Base-by-base conservation (phyloP, 2,797 vertebrate species). In the Chelmon rostratus region DNA sequence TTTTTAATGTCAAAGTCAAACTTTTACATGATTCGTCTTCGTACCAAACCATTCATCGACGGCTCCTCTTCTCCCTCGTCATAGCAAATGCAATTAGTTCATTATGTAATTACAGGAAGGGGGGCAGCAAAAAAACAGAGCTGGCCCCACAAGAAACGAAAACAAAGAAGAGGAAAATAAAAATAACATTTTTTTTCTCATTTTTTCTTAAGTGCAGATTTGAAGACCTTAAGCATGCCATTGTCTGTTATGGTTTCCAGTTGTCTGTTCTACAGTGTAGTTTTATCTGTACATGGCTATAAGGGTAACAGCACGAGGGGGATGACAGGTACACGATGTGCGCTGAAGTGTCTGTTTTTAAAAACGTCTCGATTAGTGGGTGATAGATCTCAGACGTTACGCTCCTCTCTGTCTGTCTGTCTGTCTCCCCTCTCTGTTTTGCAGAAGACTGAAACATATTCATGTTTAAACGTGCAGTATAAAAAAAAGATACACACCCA, bases 1-100 rank as follows among this genome's bases (percentile, higher is more conserved):
- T 86, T 94, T 95, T 95, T 95, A 95, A 95, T 95, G 95, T 93
- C 93, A 95, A 95, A 95, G 93, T 95, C 94, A 95, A 95, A 94
- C 93, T 88, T 94, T 90, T 95, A 95, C 94, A 95, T 86, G 91
- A 93, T 93, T 95, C 91, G 89, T 93, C 85, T 89, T 94, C 91
- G 94, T 93, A 95, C 91, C 93, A 95, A 95, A 95, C 92, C 89
- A 84, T 93, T 93, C 76, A 25, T 79, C 84, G 61, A 91, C 90
- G 86, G 78, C 89, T 92, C 86, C 72, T 86, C 89, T 68, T 86
- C 86, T 68, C 88, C 82, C 78, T 88, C 65, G 25, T 90, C 86
- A 93, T 92, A 95, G 85, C 93, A 95, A 95, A 95, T 92, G 94
- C 94, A 94, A 93, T 94, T 93, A 94, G 92, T 93, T 94, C 82